phyloP scores from a whole-genome alignment of 2,888 invertebrate species.

The Morpho achilles region DNA sequence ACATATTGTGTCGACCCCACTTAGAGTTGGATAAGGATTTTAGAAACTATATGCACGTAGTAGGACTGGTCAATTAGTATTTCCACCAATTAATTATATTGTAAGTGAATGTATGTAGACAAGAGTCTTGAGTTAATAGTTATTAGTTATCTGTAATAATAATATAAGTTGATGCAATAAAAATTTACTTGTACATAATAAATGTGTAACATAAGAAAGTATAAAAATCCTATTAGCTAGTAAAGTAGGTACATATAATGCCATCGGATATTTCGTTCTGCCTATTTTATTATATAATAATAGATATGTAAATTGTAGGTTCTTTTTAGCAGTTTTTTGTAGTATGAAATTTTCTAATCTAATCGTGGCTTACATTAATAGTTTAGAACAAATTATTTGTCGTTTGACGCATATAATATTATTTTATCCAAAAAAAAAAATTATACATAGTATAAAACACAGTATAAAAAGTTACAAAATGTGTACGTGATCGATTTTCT shows the following conservation, averaged over 20 bases:
- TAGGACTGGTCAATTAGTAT: neutral
- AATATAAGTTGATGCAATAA: slow-evolving; percentile 31
- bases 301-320: neutral
- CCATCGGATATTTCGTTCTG: slow-evolving; percentile 22
- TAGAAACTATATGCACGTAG: too few relatives aligned
- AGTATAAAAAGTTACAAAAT: too few relatives aligned
- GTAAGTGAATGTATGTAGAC: slow-evolving; percentile 29
- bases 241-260: slow-evolving; percentile 21
- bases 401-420: too few relatives aligned
- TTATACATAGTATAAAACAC: too few relatives aligned
- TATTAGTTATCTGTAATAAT: slow-evolving; percentile 25
- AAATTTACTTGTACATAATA: slow-evolving; percentile 26
- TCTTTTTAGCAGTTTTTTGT: slow-evolving; percentile 4
- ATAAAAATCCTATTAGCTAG: slow-evolving; percentile 25
- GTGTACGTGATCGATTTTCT: too few relatives aligned
- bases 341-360: neutral
- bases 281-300: slow-evolving; percentile 10
- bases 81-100: neutral
- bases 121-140: slow-evolving; percentile 27
- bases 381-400: slow-evolving; percentile 9
- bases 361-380: neutral
- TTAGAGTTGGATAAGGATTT: too few relatives aligned
- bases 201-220: slow-evolving; percentile 21
- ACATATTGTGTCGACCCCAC: too few relatives aligned
- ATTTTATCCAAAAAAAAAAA: too few relatives aligned